These are phyloP conservation scores for Amniataba percoides DNA, from an alignment of 2,797 vertebrate species.

Conservation along the genomic window DNA sequence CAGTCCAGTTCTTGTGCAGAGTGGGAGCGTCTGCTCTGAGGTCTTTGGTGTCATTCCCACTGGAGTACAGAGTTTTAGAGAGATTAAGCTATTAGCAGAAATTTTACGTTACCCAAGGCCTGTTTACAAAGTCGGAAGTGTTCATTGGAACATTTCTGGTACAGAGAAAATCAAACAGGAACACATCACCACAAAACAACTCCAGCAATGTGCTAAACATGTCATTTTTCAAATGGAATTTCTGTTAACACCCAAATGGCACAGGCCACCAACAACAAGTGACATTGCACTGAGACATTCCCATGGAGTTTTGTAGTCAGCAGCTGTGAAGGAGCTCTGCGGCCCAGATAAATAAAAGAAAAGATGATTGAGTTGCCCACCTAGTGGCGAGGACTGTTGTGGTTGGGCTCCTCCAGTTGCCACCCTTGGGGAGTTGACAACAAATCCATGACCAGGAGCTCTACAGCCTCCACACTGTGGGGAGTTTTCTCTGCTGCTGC, in stretches of 20 bases:
- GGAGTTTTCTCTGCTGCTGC: slow-evolving; percentile 83
- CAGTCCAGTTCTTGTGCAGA: slow-evolving; percentile 79
- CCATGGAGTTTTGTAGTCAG: slow-evolving; percentile 1
- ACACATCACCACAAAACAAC: slow-evolving; percentile 32
- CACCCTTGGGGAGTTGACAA: slow-evolving; percentile 77
- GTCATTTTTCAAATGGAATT: slow-evolving; percentile 27
- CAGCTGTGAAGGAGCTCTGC: neutral
- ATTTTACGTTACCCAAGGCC: neutral
- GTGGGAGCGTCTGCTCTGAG: slow-evolving; percentile 83
- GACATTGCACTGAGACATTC: slow-evolving; percentile 6
- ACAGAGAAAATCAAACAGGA: slow-evolving; percentile 25
- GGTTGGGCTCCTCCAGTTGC: slow-evolving; percentile 87
- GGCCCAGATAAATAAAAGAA: neutral
- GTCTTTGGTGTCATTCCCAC: slow-evolving; percentile 90
- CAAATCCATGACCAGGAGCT: slow-evolving; percentile 74
- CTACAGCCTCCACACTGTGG: slow-evolving; percentile 78
- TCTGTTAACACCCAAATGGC: slow-evolving; percentile 13
- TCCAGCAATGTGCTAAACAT: slow-evolving; percentile 4
- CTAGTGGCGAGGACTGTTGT: slow-evolving; percentile 87
- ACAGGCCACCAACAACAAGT: slow-evolving; percentile 1
- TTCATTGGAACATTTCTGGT: neutral
- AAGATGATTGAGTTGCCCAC: slow-evolving; percentile 72
- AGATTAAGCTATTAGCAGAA: slow-evolving; percentile 25
- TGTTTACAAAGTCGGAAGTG: neutral
- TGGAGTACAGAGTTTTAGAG: slow-evolving; percentile 64